These are phyloP conservation scores for Procapra przewalskii DNA, from an alignment of 2,113 vertebrate genomes.

Conservation along the genomic window DNA sequence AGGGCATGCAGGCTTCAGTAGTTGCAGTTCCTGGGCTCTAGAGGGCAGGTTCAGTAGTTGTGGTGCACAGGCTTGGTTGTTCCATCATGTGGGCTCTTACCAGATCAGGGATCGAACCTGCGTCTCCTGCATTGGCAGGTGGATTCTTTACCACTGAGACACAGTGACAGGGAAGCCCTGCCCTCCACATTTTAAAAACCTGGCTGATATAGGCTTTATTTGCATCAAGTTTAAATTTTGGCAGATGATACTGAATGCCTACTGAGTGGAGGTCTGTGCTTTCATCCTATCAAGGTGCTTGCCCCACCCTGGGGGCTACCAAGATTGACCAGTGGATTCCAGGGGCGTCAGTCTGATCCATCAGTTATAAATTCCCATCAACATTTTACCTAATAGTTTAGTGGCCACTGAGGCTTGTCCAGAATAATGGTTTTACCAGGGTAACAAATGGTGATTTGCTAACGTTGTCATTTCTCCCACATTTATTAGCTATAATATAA, in stretches of 20 bases:
- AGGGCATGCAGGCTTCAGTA: fast-evolving
- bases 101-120: not conserved
- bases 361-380: not conserved
- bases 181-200: not conserved
- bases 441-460: not conserved
- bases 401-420: not conserved
- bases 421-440: not conserved
- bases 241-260: not conserved
- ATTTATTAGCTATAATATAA: not conserved
- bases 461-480: not conserved
- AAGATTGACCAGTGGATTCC: not conserved
- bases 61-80: not conserved
- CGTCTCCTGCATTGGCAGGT: not conserved
- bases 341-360: not conserved
- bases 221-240: not conserved
- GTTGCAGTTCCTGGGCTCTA: not conserved
- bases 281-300: not conserved
- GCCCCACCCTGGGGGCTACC: not conserved
- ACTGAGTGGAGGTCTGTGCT: not conserved
- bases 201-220: not conserved
- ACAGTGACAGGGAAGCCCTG: not conserved
- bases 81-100: not conserved
- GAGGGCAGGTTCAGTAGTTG: not conserved
- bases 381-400: not conserved
- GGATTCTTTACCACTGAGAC: not conserved